Conservation (phyloP, 2,888 invertebrate genomes). For the Epinotia brunnichana region DNA sequence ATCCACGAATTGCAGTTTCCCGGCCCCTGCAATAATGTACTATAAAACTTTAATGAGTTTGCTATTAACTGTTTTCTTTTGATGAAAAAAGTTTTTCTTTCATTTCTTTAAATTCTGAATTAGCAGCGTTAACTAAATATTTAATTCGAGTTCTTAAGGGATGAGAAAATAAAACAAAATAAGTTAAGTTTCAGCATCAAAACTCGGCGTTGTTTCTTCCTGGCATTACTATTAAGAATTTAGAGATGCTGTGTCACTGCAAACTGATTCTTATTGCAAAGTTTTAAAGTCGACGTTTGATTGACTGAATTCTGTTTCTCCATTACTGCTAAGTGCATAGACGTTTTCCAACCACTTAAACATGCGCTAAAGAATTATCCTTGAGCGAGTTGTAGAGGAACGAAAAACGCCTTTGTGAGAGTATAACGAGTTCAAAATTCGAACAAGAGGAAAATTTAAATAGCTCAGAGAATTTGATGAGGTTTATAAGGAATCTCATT, state of each 20-base stretch:
- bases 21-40: too few relatives aligned
- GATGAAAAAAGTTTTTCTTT: too few relatives aligned
- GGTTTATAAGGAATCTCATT: neutral
- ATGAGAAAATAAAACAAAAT: slow-evolving; percentile 10
- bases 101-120: too few relatives aligned
- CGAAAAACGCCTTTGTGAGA: slow-evolving; percentile 31
- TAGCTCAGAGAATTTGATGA: neutral
- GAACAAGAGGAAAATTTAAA: slow-evolving; percentile 2
- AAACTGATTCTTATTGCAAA: neutral
- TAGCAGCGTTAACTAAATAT: too few relatives aligned
- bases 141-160: neutral
- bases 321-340: slow-evolving; percentile 41
- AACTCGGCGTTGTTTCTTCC: slow-evolving; percentile 11
- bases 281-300: neutral
- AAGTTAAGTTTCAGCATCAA: slow-evolving; percentile 6
- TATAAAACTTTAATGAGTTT: too few relatives aligned
- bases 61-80: too few relatives aligned
- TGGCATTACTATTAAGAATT: slow-evolving; percentile 24
- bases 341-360: slow-evolving; percentile 42
- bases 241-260: neutral
- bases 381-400: slow-evolving; percentile 24
- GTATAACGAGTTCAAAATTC: slow-evolving; percentile 27
- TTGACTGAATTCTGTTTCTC: slow-evolving; percentile 13
- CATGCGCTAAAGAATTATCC: slow-evolving; percentile 42
- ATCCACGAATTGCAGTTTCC: too few relatives aligned